Conservation (phyloP, 2,113 vertebrate species). For the Parotia lawesii region DNA sequence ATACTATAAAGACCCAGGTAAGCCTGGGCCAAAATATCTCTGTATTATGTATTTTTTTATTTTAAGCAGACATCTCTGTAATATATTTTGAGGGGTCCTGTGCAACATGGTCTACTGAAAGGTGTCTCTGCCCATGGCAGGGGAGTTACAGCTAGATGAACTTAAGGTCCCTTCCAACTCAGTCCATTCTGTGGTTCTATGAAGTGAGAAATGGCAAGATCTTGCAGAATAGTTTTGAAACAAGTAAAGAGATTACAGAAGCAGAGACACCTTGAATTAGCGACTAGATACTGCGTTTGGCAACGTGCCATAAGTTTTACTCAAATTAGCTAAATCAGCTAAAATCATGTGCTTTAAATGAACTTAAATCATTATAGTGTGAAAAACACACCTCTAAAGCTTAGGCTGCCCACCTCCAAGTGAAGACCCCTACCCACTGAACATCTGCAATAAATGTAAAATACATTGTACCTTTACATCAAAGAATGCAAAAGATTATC, state of each 20-base stretch:
- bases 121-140: background rate
- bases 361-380: background rate
- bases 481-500: background rate
- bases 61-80: background rate
- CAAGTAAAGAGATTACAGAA: background rate
- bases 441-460: background rate
- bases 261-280: background rate
- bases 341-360: background rate
- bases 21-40: background rate
- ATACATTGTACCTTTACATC: background rate
- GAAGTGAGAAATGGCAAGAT: background rate
- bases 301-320: rapidly evolving
- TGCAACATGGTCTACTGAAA: background rate
- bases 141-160: background rate
- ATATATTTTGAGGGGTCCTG: background rate
- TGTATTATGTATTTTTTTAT: background rate
- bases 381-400: background rate
- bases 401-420: background rate
- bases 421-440: background rate
- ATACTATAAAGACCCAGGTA: background rate
- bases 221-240: background rate
- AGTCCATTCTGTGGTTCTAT: background rate
- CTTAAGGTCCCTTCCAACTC: background rate
- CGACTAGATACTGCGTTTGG: background rate
- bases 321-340: background rate